Percentiles rank a stretch among this genome's conserved stretches.
Conservation (phyloP, 2,888 invertebrate genomes). For the Incurvaria masculella region DNA sequence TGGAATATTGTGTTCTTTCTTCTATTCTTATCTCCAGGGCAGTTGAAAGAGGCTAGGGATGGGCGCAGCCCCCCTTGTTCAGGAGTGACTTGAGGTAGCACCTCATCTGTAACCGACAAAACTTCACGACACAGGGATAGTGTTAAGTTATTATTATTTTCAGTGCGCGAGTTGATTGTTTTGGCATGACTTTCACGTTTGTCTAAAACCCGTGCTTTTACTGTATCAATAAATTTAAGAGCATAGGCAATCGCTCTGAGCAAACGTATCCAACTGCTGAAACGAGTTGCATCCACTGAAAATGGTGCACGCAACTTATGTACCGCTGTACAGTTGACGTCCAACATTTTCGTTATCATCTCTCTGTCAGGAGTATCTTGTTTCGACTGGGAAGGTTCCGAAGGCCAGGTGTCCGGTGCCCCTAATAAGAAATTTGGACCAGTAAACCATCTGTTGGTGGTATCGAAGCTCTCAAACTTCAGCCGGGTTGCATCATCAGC, state of each 20-base stretch:
- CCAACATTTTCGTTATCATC: neutral
- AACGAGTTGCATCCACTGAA: conserved; percentile 1
- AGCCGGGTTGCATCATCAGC: conserved; percentile 14
- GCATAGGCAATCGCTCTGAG: neutral
- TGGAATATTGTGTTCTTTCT: too few species aligned
- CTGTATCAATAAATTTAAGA: too few species aligned
- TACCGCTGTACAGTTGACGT: neutral
- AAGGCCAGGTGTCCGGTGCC: conserved; percentile 1
- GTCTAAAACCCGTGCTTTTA: too few species aligned
- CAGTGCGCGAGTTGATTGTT: too few species aligned
- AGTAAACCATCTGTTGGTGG: conserved; percentile 6
- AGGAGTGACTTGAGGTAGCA: too few species aligned
- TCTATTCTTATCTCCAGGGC: too few species aligned
- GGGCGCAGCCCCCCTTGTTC: too few species aligned
- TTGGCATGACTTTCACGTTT: too few species aligned
- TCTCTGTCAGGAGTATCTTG: neutral
- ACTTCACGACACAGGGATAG: too few species aligned
- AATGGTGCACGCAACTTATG: neutral
- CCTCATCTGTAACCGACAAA: too few species aligned
- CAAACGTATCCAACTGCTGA: conserved; percentile 5
- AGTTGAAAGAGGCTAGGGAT: too few species aligned
- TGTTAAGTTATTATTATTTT: too few species aligned
- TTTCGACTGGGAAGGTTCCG: neutral
- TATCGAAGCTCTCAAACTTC: neutral
- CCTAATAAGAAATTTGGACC: neutral